Conservation (phyloP, 2,113 vertebrate species). For the Toxotes chatareus region DNA sequence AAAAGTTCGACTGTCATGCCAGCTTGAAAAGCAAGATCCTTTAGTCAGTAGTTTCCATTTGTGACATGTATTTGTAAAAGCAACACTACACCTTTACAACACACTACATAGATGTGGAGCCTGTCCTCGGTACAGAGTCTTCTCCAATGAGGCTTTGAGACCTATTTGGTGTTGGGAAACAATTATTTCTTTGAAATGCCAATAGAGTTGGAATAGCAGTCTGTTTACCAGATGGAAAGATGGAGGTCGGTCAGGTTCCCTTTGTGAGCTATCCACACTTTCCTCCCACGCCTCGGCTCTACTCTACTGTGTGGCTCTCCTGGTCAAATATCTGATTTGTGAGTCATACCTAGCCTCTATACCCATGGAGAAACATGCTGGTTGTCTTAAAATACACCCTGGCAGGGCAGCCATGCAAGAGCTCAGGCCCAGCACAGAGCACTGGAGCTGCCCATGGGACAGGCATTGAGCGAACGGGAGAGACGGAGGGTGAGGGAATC, state of each 20-base stretch:
- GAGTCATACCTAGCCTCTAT: conserved; percentile 79
- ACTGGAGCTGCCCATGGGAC: conserved; percentile 66
- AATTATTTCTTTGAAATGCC: conserved; percentile 71
- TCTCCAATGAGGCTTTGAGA: conserved; percentile 40
- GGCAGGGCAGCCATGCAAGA: conserved; percentile 74
- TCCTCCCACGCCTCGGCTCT: conserved; percentile 76
- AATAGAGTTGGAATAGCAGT: conserved; percentile 71
- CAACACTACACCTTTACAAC: conserved; percentile 28
- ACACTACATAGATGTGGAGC: conserved; percentile 12
- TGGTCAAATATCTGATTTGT: conserved; percentile 84
- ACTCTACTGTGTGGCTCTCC: conserved; percentile 74
- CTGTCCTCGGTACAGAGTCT: conserved; percentile 12
- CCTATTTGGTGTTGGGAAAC: conserved; percentile 57
- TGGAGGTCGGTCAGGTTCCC: conserved; percentile 76
- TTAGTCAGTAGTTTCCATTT: conserved; percentile 37
- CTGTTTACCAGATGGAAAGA: conserved; percentile 82
- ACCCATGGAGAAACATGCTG: conserved; percentile 76
- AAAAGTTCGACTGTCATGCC: conserved; percentile 46
- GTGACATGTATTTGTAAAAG: conserved; percentile 27
- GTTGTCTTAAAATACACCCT: conserved; percentile 81
- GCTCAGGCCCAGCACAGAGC: conserved; percentile 62
- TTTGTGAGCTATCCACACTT: conserved; percentile 80
- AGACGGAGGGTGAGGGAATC: conserved; percentile 67
- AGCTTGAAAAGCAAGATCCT: conserved; percentile 39
- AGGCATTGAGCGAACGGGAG: conserved; percentile 56